A percentile compares a stretch with the other conserved stretches of the same genome.
phyloP scores from a whole-genome alignment of 2,888 invertebrate species.

The Allophyes oxyacanthae region DNA sequence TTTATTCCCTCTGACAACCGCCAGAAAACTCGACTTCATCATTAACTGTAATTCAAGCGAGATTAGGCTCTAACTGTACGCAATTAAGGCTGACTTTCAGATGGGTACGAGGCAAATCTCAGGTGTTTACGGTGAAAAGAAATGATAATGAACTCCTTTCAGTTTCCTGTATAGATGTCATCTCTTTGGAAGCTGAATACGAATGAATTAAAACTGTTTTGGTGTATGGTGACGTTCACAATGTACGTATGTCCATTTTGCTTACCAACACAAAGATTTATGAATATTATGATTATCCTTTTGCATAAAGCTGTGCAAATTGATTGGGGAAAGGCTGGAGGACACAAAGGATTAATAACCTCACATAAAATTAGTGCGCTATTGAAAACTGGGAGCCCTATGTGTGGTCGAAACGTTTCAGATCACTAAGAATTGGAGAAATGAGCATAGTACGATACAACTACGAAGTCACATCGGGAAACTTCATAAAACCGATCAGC shows the following conservation, averaged over 20 bases:
- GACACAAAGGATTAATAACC: slow-evolving; percentile 26
- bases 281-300: slow-evolving; percentile 3
- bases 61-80: slow-evolving; percentile 13
- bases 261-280: not conserved
- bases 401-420: not conserved
- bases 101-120: slow-evolving; percentile 51
- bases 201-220: slow-evolving; percentile 63
- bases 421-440: slow-evolving; percentile 1
- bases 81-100: slow-evolving; percentile 8
- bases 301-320: slow-evolving; percentile 1
- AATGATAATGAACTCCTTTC: slow-evolving; percentile 74
- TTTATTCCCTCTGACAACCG: slow-evolving; percentile 51
- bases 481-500: too few species aligned
- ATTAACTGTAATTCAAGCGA: slow-evolving; percentile 43
- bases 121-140: slow-evolving; percentile 71
- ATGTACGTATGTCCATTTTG: slow-evolving; percentile 16
- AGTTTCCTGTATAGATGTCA: slow-evolving; percentile 59
- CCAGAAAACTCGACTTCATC: slow-evolving; percentile 47
- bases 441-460: too few species aligned
- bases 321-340: slow-evolving; percentile 5
- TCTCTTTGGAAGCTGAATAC: slow-evolving; percentile 61
- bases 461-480: too few species aligned
- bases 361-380: slow-evolving; percentile 44
- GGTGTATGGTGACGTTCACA: slow-evolving; percentile 58
- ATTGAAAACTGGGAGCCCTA: slow-evolving; percentile 24